Base-by-base conservation (phyloP, 2,797 vertebrate genomes). In the Heteromormyrus szaboi region DNA sequence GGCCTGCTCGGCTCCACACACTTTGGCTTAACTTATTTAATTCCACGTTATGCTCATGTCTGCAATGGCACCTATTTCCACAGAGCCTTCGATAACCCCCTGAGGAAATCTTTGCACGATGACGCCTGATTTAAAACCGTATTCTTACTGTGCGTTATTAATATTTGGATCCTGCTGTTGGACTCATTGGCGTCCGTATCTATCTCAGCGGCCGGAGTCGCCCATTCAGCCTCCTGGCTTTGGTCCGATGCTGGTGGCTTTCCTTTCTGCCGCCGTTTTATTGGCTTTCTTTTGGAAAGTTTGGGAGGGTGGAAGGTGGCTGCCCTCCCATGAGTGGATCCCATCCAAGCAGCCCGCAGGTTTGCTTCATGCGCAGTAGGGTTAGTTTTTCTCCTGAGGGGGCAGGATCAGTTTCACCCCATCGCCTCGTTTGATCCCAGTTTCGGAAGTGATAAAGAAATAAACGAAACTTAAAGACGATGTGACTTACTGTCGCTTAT, bases 1-100 rank as follows among this genome's bases (percentile, higher is more conserved):
- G 76, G 76, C 76, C 76, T 81, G 76, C 76, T 81, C 76, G 37
- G 41, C 76, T 46, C 76, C 33, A 37, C 5, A 76, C 68, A 76
- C 68, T 76, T 76, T 76, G 33, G 14, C 68, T 76, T 76, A 76
- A 81, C 37, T 81, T 81, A 81, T 81, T 46, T 44, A 81, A 81
- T 46, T 22, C 76, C 41, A 22, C 33, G 8, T 81, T n/a, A 22
- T 8, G 41, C 19, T 81, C 41, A 22, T 46, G 41, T 76, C 68
- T 76, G 33, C 68, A 41, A 81, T 81, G 41, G 5, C 41, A 46
- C 41, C 76, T 46, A 46, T 81, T n/a, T 81, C 7, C 41, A 46
- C 19, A 22, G 76, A 46, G 76, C 76, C 76, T 46, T 19, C 41
- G 41, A 37, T 41, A 7, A 41, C 2, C 68, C 68, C 33, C 9